Conservation (phyloP, 2,113 vertebrate genomes). For the Halcyon malimbica region DNA sequence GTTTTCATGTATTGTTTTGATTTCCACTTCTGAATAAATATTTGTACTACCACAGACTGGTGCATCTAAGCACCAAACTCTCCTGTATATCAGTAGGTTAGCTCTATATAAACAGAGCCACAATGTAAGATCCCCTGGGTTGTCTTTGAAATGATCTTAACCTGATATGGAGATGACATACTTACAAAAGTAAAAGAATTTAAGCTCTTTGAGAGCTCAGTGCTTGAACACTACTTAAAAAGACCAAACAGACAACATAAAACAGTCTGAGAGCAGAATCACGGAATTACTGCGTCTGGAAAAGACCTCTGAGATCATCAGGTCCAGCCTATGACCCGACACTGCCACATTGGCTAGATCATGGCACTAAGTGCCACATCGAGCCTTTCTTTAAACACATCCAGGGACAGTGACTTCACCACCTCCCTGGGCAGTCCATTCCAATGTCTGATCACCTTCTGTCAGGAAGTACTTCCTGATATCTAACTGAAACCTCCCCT, state of each 20-base stretch:
- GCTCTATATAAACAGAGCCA: not conserved
- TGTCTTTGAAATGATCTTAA: conserved; percentile 28
- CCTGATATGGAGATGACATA: not conserved
- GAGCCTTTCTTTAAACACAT: no score
- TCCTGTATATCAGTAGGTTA: conserved; percentile 30
- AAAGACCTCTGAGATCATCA: no score
- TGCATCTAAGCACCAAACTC: not conserved
- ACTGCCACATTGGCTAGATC: no score
- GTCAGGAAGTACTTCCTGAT: no score
- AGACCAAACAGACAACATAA: not conserved
- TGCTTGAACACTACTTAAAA: not conserved
- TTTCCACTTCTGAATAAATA: conserved; percentile 64
- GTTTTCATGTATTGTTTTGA: conserved; percentile 35
- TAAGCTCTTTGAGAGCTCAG: conserved; percentile 32
- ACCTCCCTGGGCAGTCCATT: no score
- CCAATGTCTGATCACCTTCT: no score
- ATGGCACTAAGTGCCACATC: no score
- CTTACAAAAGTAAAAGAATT: conserved; percentile 20
- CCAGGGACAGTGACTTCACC: no score
- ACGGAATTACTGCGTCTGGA: no score
- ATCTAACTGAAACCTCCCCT: no score
- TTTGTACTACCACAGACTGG: conserved; percentile 20
- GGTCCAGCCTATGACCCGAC: no score
- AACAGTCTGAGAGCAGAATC: conserved; percentile 4
- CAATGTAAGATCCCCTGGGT: not conserved